Evolutionary conservation across 2,113 vertebrate genomes (phyloP).

Genomic region (Origma solitaria): DNA sequence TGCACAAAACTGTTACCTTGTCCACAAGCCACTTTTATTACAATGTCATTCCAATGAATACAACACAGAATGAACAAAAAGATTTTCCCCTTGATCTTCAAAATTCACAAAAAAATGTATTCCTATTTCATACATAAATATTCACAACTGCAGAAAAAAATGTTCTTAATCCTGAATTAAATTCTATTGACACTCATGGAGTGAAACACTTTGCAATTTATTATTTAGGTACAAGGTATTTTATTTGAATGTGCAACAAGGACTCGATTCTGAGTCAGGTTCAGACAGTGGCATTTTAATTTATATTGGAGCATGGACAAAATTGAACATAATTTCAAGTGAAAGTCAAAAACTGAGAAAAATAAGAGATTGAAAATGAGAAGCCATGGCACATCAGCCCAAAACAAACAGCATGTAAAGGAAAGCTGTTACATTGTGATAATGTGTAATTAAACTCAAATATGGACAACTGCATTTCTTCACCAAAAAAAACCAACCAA

Average conservation of each 20-base stretch:
- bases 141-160: neutral
- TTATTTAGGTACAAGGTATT: neutral
- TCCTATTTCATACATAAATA: neutral
- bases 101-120: neutral
- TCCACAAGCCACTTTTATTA: neutral
- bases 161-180: neutral
- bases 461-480: neutral
- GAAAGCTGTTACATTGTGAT: neutral
- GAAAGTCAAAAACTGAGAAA: neutral
- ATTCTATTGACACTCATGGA: neutral
- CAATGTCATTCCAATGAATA: neutral
- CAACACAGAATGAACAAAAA: neutral
- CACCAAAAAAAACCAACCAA: no score
- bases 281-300: neutral
- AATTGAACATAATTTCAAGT: neutral
- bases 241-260: neutral
- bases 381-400: neutral
- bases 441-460: neutral
- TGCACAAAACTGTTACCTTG: neutral
- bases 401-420: neutral
- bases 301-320: neutral
- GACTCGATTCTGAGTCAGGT: neutral
- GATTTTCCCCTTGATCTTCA: neutral
- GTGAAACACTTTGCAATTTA: neutral
- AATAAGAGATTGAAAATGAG: neutral